A percentile compares a stretch with the other conserved stretches of the same genome.
Conservation (phyloP, 2,888 invertebrate genomes). For the Saturnia japonica region DNA sequence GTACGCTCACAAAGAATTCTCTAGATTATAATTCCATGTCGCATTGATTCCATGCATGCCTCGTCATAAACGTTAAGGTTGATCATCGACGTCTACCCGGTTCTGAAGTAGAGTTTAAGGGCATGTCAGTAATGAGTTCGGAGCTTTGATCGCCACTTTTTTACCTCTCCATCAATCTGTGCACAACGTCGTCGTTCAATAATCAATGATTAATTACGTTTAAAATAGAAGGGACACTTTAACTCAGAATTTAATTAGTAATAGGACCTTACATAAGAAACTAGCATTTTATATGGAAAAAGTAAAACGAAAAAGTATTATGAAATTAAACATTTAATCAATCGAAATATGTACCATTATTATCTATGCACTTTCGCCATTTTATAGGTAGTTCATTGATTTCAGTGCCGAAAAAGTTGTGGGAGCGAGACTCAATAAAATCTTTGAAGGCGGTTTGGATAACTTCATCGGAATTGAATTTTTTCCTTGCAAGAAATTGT, state of each 20-base stretch:
- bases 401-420: too few relatives aligned
- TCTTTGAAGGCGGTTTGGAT: too few relatives aligned
- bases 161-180: conserved; percentile 22
- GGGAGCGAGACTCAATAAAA: too few relatives aligned
- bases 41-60: conserved; percentile 38
- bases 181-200: background rate
- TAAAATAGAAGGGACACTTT: background rate
- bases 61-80: conserved; percentile 50
- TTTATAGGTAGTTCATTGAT: too few relatives aligned
- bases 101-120: conserved; percentile 39
- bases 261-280: too few relatives aligned
- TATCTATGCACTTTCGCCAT: too few relatives aligned
- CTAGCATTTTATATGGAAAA: too few relatives aligned
- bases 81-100: conserved; percentile 49
- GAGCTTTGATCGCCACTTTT: conserved; percentile 25
- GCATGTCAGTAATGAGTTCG: conserved; percentile 37
- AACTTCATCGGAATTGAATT: too few relatives aligned
- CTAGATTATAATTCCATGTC: conserved; percentile 6
- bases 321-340: too few relatives aligned
- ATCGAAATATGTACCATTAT: too few relatives aligned
- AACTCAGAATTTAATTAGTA: background rate
- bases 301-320: too few relatives aligned
- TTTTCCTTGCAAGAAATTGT: too few relatives aligned
- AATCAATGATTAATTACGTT: background rate
- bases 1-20: conserved; percentile 15